Evolutionary conservation across 2,113 vertebrate species (phyloP).

Genomic region (Chaenogobius annularis): DNA sequence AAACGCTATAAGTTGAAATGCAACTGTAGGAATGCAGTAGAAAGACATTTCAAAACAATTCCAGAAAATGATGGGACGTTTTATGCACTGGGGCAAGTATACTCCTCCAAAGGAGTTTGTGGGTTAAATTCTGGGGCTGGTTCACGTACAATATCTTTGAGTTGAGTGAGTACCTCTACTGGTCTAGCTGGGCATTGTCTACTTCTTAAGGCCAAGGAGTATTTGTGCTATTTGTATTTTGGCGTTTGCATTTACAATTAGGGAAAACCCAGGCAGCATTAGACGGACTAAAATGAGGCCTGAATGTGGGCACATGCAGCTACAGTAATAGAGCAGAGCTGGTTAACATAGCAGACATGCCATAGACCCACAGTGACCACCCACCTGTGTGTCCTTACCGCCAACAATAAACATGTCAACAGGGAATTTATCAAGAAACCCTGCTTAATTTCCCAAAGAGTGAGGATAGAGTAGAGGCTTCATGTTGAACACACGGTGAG

Average conservation of each 20-base stretch:
- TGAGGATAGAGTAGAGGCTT: not conserved
- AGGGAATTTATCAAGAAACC: not conserved
- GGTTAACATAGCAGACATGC: conserved; percentile 40
- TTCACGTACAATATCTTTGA: not conserved
- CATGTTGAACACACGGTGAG: not conserved
- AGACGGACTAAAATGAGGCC: conserved; percentile 43
- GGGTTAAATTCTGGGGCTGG: not conserved
- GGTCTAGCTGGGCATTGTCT: not conserved
- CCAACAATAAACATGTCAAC: conserved; percentile 13
- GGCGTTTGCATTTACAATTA: no score
- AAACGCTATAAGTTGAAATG: conserved; percentile 20
- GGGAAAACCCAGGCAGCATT: no score
- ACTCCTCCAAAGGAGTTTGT: not conserved
- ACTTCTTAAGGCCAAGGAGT: no score
- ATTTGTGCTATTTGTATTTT: no score
- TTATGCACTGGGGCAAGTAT: not conserved
- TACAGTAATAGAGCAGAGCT: conserved; percentile 31
- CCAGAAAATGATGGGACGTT: not conserved
- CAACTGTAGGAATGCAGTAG: not conserved
- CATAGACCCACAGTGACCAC: conserved; percentile 48
- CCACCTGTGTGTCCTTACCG: conserved; percentile 31
- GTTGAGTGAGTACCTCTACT: not conserved
- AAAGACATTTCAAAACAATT: conserved; percentile 1
- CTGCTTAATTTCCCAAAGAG: not conserved
- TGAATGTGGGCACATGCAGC: conserved; percentile 28